Conservation (phyloP, 2,888 invertebrate genomes). For the Pecten maximus region DNA sequence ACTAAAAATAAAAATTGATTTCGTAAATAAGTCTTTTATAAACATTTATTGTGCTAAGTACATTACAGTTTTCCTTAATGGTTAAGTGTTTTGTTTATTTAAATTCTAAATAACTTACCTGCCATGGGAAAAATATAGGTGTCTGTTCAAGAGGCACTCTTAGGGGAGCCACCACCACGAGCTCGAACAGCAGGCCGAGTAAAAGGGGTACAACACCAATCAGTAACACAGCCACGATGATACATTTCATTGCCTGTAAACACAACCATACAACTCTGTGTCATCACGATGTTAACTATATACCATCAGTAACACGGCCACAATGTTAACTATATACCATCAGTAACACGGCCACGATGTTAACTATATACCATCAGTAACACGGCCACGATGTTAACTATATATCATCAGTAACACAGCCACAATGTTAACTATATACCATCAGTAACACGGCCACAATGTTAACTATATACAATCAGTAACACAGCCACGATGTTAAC, state of each 20-base stretch:
- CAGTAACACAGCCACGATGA: conserved; percentile 87
- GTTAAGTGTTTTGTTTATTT: too few relatives aligned
- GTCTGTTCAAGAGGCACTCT: conserved; percentile 96
- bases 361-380: conserved; percentile 88
- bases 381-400: conserved; percentile 86
- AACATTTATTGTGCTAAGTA: too few relatives aligned
- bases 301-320: too few relatives aligned
- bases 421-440: conserved; percentile 86
- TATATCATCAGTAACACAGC: conserved; percentile 87
- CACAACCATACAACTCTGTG: too few relatives aligned
- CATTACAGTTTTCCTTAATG: too few relatives aligned
- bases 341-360: conserved; percentile 87
- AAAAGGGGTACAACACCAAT: conserved; percentile 94
- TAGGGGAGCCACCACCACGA: conserved; percentile 94
- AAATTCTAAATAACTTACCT: too few relatives aligned
- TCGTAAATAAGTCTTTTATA: too few relatives aligned
- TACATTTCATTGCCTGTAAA: conserved; percentile 88
- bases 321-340: too few relatives aligned
- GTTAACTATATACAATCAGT: too few relatives aligned
- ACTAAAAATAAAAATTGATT: too few relatives aligned
- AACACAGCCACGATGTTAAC: background rate
- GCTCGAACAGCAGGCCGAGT: conserved; percentile 94
- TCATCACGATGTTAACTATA: too few relatives aligned
- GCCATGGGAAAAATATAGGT: conserved; percentile 86
- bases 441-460: too few relatives aligned